A percentile compares a stretch with the other conserved stretches of the same genome.
Evolutionary conservation across 2,797 vertebrate genomes (phyloP).

Genomic region (Eulemur albifrons): DNA sequence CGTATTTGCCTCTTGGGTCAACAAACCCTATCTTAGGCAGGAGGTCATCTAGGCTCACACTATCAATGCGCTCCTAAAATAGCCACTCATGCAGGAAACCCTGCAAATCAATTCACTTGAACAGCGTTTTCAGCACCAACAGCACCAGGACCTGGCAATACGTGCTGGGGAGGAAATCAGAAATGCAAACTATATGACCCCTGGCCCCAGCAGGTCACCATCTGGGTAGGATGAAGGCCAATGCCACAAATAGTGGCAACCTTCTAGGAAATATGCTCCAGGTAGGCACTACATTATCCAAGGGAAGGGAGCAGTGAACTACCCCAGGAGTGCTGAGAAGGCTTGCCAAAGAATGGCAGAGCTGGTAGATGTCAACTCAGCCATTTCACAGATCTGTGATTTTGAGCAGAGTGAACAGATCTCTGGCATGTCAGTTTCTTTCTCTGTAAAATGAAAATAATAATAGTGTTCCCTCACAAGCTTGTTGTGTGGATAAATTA

Average conservation of each 20-base stretch:
- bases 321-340: background rate
- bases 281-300: background rate
- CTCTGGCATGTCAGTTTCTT: background rate
- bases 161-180: background rate
- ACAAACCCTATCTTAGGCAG: background rate
- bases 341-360: background rate
- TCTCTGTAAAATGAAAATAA: background rate
- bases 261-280: background rate
- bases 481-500: background rate
- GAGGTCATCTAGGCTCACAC: background rate
- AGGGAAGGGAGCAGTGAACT: background rate
- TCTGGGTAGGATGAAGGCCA: background rate
- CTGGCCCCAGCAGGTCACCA: accelerated
- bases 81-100: background rate
- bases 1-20: background rate
- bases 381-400: background rate
- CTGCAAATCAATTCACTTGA: background rate
- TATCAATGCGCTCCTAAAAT: accelerated
- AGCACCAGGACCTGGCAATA: background rate
- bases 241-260: background rate
- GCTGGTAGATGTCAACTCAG: background rate
- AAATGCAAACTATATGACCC: background rate
- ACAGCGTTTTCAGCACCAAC: background rate
- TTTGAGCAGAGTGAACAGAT: background rate
- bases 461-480: background rate